Evolutionary conservation across 2,888 invertebrate species (phyloP).

Genomic region (Drosophila sordidula): DNA sequence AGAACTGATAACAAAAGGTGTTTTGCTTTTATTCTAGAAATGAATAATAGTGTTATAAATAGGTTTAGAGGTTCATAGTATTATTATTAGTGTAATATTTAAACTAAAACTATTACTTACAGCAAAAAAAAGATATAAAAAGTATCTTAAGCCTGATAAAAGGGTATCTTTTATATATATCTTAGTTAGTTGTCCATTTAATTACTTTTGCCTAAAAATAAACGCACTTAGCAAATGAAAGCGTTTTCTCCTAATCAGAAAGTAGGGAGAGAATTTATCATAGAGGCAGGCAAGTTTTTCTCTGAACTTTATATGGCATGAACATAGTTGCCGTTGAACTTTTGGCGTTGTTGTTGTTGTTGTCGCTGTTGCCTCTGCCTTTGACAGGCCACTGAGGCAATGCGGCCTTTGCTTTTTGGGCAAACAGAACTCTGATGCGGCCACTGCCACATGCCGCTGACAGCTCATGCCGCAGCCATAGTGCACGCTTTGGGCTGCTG

Average conservation of each 20-base stretch:
- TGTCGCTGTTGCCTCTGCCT: slow-evolving; percentile 4
- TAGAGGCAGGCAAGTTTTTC: slow-evolving; percentile 3
- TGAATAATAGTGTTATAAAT: not conserved
- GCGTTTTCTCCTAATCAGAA: slow-evolving; percentile 1
- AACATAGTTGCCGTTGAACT: slow-evolving; percentile 30
- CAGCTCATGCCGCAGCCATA: slow-evolving; percentile 50
- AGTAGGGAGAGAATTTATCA: slow-evolving; percentile 3
- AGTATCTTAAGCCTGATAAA: too few relatives aligned
- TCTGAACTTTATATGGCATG: slow-evolving; percentile 1
- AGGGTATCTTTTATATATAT: not conserved
- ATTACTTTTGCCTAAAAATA: not conserved
- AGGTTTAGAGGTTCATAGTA: too few relatives aligned
- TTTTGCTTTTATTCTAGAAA: not conserved
- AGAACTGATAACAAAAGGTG: not conserved
- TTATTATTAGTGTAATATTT: too few relatives aligned
- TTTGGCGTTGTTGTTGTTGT: slow-evolving; percentile 4
- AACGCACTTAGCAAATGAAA: not conserved
- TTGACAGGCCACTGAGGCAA: slow-evolving; percentile 35
- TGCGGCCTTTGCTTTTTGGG: slow-evolving; percentile 31
- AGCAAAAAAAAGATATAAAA: too few relatives aligned
- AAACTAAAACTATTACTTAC: too few relatives aligned
- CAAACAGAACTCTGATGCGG: slow-evolving; percentile 14
- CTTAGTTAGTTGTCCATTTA: not conserved
- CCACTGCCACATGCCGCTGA: slow-evolving; percentile 31
- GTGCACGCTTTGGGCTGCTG: slow-evolving; percentile 64